These are phyloP conservation scores for Vulpes vulpes DNA, from an alignment of 2,113 vertebrate genomes.

Conservation along the genomic window DNA sequence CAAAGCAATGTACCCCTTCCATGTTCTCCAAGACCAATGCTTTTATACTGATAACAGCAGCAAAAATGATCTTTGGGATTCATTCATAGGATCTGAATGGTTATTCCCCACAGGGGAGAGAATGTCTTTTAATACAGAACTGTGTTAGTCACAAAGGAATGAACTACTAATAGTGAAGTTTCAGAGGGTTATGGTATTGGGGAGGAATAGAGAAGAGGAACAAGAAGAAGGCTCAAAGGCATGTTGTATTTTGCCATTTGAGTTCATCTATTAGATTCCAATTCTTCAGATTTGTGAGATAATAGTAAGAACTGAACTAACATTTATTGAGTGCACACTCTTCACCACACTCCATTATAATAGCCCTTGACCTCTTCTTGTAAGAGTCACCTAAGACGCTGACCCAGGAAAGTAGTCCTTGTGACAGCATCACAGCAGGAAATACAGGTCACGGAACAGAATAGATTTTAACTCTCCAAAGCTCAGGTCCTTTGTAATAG, in stretches of 20 bases:
- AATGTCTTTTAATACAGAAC: background rate
- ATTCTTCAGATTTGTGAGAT: background rate
- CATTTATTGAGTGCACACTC: background rate
- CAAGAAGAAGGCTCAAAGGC: background rate
- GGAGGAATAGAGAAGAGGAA: background rate
- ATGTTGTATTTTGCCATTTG: background rate
- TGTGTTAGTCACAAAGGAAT: background rate
- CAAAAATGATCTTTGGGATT: background rate
- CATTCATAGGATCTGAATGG: background rate
- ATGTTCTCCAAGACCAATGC: background rate
- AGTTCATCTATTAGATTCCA: background rate
- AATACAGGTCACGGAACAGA: background rate
- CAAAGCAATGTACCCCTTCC: background rate
- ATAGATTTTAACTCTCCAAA: background rate
- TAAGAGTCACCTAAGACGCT: background rate
- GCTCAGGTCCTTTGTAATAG: background rate
- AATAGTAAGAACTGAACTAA: background rate
- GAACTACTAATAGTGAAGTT: background rate
- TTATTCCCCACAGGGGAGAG: background rate
- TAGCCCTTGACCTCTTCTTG: background rate
- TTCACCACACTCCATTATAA: background rate
- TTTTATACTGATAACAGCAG: background rate
- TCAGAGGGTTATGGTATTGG: background rate
- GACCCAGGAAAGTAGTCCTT: background rate
- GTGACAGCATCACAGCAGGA: background rate